Base-by-base conservation (phyloP, 2,797 vertebrate genomes). In the Acipenser oxyrinchus region DNA sequence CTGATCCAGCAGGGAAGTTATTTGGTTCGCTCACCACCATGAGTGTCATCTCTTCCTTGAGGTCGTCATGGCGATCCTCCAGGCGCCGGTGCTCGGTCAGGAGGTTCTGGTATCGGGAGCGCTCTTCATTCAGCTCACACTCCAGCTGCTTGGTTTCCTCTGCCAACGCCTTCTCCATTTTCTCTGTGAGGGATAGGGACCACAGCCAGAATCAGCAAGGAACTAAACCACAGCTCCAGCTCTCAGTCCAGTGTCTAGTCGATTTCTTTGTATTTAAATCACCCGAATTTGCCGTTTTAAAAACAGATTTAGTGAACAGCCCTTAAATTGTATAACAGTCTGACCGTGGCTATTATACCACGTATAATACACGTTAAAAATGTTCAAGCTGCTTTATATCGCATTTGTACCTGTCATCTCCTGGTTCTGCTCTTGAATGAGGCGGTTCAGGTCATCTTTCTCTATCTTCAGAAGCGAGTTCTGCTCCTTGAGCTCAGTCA, bases 41-140 rank as follows among this genome's bases (percentile, higher is more conserved):
- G 0, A 88, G 51, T 49, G 84, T 88, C 86, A 97, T 88, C 71
- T 89, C 93, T 66, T 98, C 96, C 76, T 93, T 97, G 68, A 99
- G 84, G 73, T 99, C 95, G 70, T 99, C 95, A 23, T 98, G 94
- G 10, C 96, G 93, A 80, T 98, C 95, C 84, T 99, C 97, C 49
- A 99, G 79, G 67, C 94, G 93, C 74, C 91, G 94, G 82, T 96
- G 97, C 77, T 99, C 97, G 37, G 91, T 90, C 72, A 99, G 89
- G 68, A 99, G 93, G 82, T 97, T 98, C 92, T 99, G 96, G 73
- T 99, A 99, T 64, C 96, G 92, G 15, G 95, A 84, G 6, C 97
- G 87, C 49, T 99, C 97, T 71, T 97, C 96, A 49, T 98, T 98
- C 82, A 99, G 85, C 67, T 99, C 95, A 0, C 87, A 89, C 81